Evolutionary conservation across 2,113 vertebrate genomes (phyloP).

Genomic region (Oenanthe melanoleuca): DNA sequence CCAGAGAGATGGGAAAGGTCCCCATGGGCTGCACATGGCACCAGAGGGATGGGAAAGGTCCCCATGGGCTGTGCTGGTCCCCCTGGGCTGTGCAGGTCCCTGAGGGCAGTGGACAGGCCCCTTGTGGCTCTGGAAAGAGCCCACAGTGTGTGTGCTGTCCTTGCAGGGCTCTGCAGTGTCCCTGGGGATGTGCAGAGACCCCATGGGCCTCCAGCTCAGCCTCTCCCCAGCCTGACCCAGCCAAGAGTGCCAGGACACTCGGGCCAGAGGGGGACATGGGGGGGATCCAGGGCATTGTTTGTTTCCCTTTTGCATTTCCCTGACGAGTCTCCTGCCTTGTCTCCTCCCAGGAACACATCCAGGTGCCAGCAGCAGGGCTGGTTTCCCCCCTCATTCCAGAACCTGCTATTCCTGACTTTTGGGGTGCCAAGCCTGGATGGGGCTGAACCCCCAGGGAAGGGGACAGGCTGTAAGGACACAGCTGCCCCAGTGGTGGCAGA

Average conservation of each 20-base stretch:
- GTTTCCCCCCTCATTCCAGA: rapidly evolving
- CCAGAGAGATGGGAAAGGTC: too few species aligned
- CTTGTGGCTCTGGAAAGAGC: background rate
- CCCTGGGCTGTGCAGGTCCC: too few species aligned
- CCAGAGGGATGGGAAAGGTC: rapidly evolving
- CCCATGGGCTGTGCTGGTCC: too few species aligned
- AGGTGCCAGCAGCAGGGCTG: rapidly evolving
- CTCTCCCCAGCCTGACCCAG: rapidly evolving
- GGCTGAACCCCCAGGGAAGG: background rate
- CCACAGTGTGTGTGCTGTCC: too few species aligned
- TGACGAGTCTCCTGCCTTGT: background rate
- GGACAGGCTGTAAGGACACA: background rate
- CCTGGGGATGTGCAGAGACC: background rate
- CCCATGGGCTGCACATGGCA: background rate
- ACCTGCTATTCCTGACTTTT: background rate
- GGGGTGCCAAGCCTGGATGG: background rate
- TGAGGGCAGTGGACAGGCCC: too few species aligned
- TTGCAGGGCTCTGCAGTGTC: background rate
- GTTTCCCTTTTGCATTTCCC: background rate
- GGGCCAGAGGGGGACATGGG: rapidly evolving
- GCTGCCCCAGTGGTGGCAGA: background rate
- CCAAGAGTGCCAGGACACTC: background rate
- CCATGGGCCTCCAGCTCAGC: background rate
- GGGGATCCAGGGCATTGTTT: background rate
- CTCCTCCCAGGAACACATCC: rapidly evolving